Base-by-base conservation (phyloP, 2,797 vertebrate species). In the Acanthopagrus latus region DNA sequence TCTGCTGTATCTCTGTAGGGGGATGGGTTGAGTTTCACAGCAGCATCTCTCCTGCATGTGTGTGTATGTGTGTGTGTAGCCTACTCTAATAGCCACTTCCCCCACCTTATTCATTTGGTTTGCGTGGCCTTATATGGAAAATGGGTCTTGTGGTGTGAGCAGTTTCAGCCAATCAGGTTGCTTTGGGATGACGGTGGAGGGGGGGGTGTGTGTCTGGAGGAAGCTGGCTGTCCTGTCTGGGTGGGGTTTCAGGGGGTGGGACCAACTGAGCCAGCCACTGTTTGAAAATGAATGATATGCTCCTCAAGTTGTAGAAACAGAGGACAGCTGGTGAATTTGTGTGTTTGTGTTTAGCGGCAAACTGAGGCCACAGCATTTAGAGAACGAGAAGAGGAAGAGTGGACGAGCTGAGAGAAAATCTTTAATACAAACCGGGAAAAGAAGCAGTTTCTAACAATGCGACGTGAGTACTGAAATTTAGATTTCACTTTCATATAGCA, bases 261-360 rank as follows among this genome's bases (percentile, higher is more conserved):
- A 71, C 83, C 56, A 51, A 59, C 10, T 2, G 0, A 76, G 83
- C 91, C 86, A 90, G 91, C 84, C 85, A 20, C 38, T 46, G 85
- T 95, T 94, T 95, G 92, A 93, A 94, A 95, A 94, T 94, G 92
- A 94, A 93, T 94, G 93, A 83, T 93, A 43, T 29, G 65, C 68
- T 80, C 60, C 82, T 33, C 44, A 48, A 69, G 73, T 91, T 69
- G 89, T 88, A 90, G 83, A 80, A 76, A 60, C 51, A 20, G 77
- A 25, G 46, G 29, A 57, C 68, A 16, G 46, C 48, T 64, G 66
- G 65, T 46, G 55, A 64, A 69, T 83, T 66, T 81, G 21, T 50
- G 21, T 50, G 41, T 58, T 29, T 57, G 18, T 77, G 62, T 71
- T 78, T 16, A 66, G 41, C 23, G 67, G 74, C 54, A 64, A 70